Percentiles rank a stretch among this genome's conserved stretches.
Conservation (phyloP, 2,113 vertebrate species). For the Esox niger region DNA sequence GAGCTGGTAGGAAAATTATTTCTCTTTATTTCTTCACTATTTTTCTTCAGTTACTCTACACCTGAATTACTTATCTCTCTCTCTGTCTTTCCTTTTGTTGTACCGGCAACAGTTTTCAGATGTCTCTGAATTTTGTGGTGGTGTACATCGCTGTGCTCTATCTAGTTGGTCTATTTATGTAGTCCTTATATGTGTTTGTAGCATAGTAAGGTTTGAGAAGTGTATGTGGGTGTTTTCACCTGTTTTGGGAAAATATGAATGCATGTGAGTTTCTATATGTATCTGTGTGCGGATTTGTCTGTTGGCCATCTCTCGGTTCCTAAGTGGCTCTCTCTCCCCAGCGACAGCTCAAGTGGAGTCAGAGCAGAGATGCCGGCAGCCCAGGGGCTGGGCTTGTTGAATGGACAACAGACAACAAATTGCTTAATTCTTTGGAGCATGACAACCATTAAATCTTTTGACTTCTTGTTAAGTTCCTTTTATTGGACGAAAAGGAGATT, state of each 20-base stretch:
- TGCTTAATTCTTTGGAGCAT: background rate
- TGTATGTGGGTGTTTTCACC: background rate
- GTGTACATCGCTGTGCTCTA: background rate
- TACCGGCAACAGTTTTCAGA: slow-evolving; percentile 7
- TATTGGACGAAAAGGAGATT: background rate
- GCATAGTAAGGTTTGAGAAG: background rate
- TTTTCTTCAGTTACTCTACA: background rate
- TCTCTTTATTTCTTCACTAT: background rate
- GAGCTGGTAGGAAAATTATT: slow-evolving; percentile 45
- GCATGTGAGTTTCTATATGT: background rate
- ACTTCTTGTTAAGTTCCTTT: background rate
- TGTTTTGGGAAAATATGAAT: background rate
- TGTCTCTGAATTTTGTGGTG: background rate
- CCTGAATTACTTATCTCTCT: background rate
- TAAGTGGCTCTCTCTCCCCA: background rate
- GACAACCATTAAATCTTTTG: background rate
- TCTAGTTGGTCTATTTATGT: background rate
- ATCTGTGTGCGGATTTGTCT: too few relatives aligned
- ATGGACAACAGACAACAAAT: background rate
- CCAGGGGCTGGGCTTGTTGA: background rate
- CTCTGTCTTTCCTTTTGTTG: background rate
- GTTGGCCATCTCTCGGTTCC: background rate
- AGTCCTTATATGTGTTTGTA: background rate
- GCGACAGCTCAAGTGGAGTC: background rate
- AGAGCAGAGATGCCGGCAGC: background rate